phyloP scores from a whole-genome alignment of 2,797 vertebrate species.

The Sebastes flavidus region DNA sequence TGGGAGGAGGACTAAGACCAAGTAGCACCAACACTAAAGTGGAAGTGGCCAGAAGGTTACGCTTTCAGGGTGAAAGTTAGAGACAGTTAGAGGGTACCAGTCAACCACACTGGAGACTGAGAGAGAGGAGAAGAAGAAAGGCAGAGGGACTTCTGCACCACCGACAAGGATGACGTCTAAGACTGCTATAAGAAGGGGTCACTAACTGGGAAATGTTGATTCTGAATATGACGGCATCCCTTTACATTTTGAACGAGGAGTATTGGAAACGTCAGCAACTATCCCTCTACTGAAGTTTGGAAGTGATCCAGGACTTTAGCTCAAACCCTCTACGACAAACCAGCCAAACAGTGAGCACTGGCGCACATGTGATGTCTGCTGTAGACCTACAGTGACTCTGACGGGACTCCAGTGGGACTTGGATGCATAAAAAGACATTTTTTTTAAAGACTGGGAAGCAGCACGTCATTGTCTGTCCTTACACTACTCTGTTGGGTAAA shows the following conservation, averaged over 20 bases:
- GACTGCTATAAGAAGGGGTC: neutral
- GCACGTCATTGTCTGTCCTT: neutral
- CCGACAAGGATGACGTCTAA: neutral
- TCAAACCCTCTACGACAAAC: neutral
- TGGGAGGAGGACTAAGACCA: constrained; percentile 30
- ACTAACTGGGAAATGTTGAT: neutral
- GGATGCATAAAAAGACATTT: neutral
- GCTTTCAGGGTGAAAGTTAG: neutral
- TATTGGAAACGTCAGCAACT: neutral
- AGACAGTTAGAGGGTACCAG: neutral
- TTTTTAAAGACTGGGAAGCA: neutral
- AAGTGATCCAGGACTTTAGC: neutral
- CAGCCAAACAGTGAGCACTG: neutral
- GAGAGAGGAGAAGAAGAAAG: constrained; percentile 6
- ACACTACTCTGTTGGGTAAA: neutral
- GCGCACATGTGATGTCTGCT: neutral
- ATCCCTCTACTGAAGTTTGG: neutral
- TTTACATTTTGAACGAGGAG: neutral
- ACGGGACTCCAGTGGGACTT: neutral
- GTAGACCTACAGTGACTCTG: neutral
- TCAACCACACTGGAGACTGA: constrained; percentile 4
- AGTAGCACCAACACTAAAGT: constrained; percentile 22
- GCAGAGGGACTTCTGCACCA: neutral
- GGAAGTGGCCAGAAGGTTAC: constrained; percentile 11
- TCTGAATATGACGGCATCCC: neutral